phyloP scores from a whole-genome alignment of 2,797 vertebrate genomes.

The Cuculus canorus region DNA sequence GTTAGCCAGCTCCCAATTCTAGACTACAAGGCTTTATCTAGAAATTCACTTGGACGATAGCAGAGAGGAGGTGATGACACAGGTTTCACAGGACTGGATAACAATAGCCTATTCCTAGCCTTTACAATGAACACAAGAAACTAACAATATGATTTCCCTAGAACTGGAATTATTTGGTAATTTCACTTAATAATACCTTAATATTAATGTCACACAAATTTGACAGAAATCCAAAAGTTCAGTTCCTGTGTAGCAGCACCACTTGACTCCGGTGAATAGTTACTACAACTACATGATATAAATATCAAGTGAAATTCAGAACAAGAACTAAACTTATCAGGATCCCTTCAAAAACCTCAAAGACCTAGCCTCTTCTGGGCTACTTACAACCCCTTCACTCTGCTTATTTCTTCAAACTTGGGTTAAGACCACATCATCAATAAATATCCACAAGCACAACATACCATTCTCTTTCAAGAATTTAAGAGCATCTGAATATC shows the following conservation, averaged over 20 bases:
- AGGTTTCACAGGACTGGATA: not conserved
- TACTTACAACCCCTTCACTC: not conserved
- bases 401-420: not conserved
- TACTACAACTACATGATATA: not conserved
- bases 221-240: not conserved
- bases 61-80: not conserved
- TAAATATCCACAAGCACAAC: slow-evolving; percentile 37
- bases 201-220: not conserved
- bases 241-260: not conserved
- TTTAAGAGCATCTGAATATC: slow-evolving; percentile 88
- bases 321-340: not conserved
- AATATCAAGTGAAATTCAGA: not conserved
- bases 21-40: not conserved
- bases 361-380: not conserved
- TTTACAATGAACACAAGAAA: not conserved
- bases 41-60: not conserved
- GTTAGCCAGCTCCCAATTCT: not conserved
- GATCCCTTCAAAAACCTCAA: not conserved
- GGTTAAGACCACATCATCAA: not conserved
- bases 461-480: slow-evolving; percentile 89
- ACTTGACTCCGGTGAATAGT: not conserved
- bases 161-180: not conserved
- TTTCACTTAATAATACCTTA: not conserved
- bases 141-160: not conserved
- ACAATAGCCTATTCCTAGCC: not conserved